Percentiles rank a stretch among this genome's conserved stretches.
These are phyloP conservation scores for Morus bassanus DNA, from an alignment of 2,797 vertebrate species.

Conservation along the genomic window DNA sequence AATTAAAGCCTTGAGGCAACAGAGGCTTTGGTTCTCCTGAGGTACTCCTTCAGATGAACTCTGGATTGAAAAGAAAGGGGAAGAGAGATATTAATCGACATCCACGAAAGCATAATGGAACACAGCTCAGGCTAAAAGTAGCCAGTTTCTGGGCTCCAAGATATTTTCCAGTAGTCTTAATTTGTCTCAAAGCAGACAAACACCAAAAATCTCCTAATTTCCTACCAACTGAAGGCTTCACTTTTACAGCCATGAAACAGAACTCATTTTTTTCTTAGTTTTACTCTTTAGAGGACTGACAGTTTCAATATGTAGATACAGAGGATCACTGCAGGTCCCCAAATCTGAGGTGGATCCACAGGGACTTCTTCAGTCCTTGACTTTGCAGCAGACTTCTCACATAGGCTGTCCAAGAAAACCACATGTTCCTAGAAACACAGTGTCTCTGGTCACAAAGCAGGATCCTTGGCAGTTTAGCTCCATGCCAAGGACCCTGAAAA, in stretches of 20 bases:
- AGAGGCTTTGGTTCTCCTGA: background rate
- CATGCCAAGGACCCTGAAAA: rapidly evolving
- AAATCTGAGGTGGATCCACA: background rate
- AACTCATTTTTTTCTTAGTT: background rate
- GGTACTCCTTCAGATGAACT: background rate
- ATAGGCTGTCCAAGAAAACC: background rate
- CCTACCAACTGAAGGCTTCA: background rate
- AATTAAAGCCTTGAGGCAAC: background rate
- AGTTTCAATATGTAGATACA: background rate
- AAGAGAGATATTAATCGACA: background rate
- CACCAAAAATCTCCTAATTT: background rate
- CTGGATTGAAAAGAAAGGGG: background rate
- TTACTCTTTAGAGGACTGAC: background rate
- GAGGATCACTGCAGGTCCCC: background rate
- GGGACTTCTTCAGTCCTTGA: background rate
- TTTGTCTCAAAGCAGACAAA: background rate
- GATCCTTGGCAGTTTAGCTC: background rate
- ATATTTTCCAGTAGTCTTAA: background rate
- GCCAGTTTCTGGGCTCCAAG: background rate
- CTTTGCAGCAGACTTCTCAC: background rate
- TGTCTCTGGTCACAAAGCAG: background rate
- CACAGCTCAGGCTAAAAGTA: background rate
- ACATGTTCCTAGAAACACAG: background rate
- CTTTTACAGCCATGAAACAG: background rate
- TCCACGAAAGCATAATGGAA: background rate